Percentiles rank a stretch among this genome's conserved stretches.
Evolutionary conservation across 2,797 vertebrate species (phyloP).

Genomic region (Argentina silus): DNA sequence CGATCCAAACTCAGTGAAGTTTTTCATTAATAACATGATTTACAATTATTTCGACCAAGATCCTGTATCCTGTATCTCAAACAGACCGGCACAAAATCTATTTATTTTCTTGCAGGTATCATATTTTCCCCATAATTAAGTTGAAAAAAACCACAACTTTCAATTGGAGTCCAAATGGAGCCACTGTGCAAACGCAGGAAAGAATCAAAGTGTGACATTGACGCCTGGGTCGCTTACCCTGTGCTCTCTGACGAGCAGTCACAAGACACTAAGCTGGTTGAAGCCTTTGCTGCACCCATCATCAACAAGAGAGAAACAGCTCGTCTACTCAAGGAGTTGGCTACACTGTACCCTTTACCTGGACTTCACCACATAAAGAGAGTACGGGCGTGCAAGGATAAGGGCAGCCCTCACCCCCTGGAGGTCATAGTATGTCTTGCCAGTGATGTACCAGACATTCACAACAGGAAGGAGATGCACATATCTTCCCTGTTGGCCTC

Average conservation of each 20-base stretch:
- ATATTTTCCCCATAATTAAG: no score
- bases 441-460: conserved; percentile 33
- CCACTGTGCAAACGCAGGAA: conserved; percentile 75
- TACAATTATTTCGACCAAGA: no score
- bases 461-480: not conserved
- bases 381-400: conserved; percentile 73
- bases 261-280: conserved; percentile 69
- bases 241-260: conserved; percentile 84
- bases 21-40: no score
- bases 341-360: conserved; percentile 68
- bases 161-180: conserved; percentile 71
- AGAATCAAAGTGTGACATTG: conserved; percentile 30
- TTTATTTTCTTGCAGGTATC: no score
- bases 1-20: no score
- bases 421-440: conserved; percentile 83
- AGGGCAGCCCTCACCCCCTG: conserved; percentile 63
- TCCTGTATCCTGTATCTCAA: no score
- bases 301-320: conserved; percentile 82
- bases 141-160: not conserved
- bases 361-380: conserved; percentile 84
- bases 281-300: conserved; percentile 82
- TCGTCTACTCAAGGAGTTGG: conserved; percentile 79
- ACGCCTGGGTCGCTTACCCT: conserved; percentile 73
- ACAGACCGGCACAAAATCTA: no score
- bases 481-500: conserved; percentile 69